phyloP scores from a whole-genome alignment of 2,113 vertebrate species.

The Alethe castanea region DNA sequence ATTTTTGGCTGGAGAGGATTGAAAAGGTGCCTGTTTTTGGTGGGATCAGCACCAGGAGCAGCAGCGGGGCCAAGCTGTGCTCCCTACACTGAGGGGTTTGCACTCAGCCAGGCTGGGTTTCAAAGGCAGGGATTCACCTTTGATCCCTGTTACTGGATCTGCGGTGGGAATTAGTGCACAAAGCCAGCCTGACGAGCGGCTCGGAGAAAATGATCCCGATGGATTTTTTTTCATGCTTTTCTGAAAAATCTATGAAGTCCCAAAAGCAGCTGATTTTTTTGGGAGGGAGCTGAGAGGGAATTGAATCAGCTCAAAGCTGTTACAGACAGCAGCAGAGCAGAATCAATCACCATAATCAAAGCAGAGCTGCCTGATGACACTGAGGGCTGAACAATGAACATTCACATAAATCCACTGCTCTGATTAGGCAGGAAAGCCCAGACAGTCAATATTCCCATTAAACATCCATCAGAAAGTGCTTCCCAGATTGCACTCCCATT shows the following conservation, averaged over 20 bases:
- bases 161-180: background rate
- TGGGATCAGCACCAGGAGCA: background rate
- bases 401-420: constrained; percentile 42
- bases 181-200: background rate
- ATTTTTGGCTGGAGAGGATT: no score
- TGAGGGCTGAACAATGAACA: constrained; percentile 38
- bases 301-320: background rate
- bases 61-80: background rate
- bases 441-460: constrained; percentile 58
- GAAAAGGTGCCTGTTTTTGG: background rate
- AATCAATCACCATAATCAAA: constrained; percentile 64
- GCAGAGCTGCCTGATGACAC: constrained; percentile 33
- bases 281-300: background rate
- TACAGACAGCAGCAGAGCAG: constrained; percentile 29
- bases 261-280: background rate
- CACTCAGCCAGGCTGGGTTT: accelerated
- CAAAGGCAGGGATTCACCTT: background rate
- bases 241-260: background rate
- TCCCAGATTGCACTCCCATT: constrained; percentile 18
- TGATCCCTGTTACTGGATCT: background rate
- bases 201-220: background rate
- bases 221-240: background rate
- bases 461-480: constrained; percentile 38
- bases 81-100: accelerated
- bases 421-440: constrained; percentile 36